Evolutionary conservation across 2,113 vertebrate species (phyloP).

Genomic region (Indicator indicator): DNA sequence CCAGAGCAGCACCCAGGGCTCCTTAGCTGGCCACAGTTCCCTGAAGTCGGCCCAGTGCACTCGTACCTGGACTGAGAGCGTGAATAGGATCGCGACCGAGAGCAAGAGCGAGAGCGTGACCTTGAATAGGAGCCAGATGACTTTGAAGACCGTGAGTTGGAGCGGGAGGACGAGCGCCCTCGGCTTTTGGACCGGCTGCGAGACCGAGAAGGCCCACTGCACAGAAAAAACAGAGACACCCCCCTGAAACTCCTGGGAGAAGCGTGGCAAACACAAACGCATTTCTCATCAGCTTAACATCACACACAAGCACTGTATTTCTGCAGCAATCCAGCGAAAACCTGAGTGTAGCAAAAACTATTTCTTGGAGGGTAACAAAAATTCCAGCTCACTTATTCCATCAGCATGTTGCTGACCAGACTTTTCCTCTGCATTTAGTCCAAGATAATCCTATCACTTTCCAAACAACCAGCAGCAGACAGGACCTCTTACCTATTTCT

Average conservation of each 20-base stretch:
- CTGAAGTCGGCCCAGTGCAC: rapidly evolving
- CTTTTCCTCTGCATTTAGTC: not conserved
- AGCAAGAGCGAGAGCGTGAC: conserved; percentile 86
- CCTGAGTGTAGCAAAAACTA: rapidly evolving
- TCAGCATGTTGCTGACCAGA: not conserved
- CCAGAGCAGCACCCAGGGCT: rapidly evolving
- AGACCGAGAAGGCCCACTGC: conserved; percentile 84
- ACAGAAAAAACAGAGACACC: not conserved
- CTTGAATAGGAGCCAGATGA: conserved; percentile 88
- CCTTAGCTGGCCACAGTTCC: not conserved
- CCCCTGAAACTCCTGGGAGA: not conserved
- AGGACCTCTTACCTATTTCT: conserved; percentile 84
- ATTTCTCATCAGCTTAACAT: not conserved
- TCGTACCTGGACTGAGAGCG: conserved; percentile 91
- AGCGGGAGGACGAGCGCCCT: conserved; percentile 91
- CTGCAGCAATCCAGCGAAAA: not conserved
- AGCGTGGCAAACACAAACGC: rapidly evolving
- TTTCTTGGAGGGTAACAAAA: not conserved
- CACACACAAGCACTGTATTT: not conserved
- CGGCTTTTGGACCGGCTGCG: conserved; percentile 91
- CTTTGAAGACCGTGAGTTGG: conserved; percentile 92
- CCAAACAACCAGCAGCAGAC: not conserved
- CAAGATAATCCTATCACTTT: not conserved
- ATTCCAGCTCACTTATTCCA: not conserved
- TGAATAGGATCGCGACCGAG: conserved; percentile 87